Evolutionary conservation across 2,113 vertebrate genomes (phyloP).

Genomic region (Trochalopteron elliotii): DNA sequence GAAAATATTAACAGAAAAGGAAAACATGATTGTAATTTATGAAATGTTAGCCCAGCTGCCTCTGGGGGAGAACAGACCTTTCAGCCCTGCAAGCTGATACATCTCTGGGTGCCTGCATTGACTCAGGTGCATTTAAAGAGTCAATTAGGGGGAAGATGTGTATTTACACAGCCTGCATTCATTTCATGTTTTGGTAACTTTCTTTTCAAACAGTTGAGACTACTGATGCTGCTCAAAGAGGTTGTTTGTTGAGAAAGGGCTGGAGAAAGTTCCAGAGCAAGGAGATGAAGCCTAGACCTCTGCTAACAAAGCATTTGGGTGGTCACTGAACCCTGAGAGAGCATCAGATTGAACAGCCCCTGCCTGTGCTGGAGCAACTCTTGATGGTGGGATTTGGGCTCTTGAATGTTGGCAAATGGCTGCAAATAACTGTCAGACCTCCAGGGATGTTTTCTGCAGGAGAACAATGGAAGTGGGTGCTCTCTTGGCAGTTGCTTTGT

Average conservation of each 20-base stretch:
- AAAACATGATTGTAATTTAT: slow-evolving; percentile 68
- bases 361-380: neutral
- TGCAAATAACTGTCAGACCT: neutral
- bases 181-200: neutral
- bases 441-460: neutral
- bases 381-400: neutral
- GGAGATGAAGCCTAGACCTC: neutral
- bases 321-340: neutral
- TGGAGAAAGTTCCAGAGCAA: neutral
- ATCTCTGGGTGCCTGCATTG: neutral
- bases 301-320: neutral
- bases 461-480: neutral
- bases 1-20: slow-evolving; percentile 64
- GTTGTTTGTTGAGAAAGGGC: neutral
- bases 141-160: slow-evolving; percentile 52
- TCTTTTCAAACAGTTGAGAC: neutral
- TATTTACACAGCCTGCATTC: slow-evolving; percentile 34
- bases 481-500: neutral
- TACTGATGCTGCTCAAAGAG: neutral
- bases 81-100: slow-evolving; percentile 5
- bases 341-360: neutral
- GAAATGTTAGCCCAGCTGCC: slow-evolving; percentile 53
- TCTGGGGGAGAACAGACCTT: slow-evolving; percentile 33
- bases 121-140: slow-evolving; percentile 57
- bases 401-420: neutral